Percentiles rank a stretch among this genome's conserved stretches.
phyloP scores from a whole-genome alignment of 92 coral and sea anemone species.

The Desmophyllum pertusum region DNA sequence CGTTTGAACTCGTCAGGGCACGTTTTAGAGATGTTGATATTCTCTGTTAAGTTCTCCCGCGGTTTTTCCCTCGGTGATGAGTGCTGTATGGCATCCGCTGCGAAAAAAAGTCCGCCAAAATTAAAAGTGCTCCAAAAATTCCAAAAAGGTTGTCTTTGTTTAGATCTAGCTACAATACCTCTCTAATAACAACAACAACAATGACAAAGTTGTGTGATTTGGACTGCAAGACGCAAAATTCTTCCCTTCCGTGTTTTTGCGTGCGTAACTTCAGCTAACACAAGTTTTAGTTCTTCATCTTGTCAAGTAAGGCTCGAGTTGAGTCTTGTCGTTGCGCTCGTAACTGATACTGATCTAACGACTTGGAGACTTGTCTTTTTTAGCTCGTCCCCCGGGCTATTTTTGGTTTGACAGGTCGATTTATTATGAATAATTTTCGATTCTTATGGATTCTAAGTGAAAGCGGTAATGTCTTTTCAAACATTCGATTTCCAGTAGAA shows the following conservation, averaged over 20 bases:
- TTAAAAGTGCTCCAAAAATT: constrained; percentile 15
- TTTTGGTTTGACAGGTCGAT: constrained; percentile 22
- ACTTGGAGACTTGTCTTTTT: constrained; percentile 8
- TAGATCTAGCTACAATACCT: not conserved
- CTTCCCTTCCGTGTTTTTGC: not conserved
- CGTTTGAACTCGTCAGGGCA: not conserved
- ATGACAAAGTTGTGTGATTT: not conserved
- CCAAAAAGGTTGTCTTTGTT: not conserved
- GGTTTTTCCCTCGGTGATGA: not conserved
- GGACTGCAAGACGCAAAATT: not conserved
- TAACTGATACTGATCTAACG: constrained; percentile 24
- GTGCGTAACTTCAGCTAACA: not conserved
- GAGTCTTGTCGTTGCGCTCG: not conserved
- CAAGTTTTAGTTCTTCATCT: not conserved
- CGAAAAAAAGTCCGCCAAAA: not conserved
- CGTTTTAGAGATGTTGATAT: not conserved
- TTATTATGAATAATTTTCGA: constrained; percentile 9
- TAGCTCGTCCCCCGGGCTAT: not conserved
- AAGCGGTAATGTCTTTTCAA: constrained; percentile 13
- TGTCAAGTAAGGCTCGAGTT: not conserved
- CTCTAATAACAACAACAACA: not conserved
- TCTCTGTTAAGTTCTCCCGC: not conserved
- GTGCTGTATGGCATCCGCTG: constrained; percentile 19
- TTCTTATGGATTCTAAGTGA: not conserved
- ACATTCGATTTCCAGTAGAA: not conserved